A percentile compares a stretch with the other conserved stretches of the same genome.
Conservation (phyloP, 2,797 vertebrate genomes). For the Poeciliopsis gracilis region DNA sequence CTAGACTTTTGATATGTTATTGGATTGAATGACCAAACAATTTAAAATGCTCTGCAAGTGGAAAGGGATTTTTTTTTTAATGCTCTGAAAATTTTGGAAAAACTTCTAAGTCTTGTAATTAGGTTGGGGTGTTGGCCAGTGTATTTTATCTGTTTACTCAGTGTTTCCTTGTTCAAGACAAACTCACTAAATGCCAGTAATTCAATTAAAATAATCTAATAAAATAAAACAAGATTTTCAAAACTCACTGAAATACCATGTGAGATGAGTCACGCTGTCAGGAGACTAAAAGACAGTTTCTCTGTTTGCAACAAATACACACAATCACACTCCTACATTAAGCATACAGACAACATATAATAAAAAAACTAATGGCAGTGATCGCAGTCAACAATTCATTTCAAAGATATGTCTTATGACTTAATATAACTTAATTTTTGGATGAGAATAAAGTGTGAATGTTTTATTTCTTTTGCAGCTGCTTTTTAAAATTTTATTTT, state of each 20-base stretch:
- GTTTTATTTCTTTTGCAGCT: slow-evolving; percentile 2
- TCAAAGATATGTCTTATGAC: slow-evolving; percentile 1
- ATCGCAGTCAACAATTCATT: slow-evolving; percentile 24
- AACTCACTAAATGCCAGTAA: slow-evolving; percentile 51
- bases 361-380: slow-evolving; percentile 11
- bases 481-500: neutral
- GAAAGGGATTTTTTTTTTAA: neutral
- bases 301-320: slow-evolving; percentile 20
- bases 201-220: slow-evolving; percentile 65
- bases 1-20: neutral
- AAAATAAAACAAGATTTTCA: slow-evolving; percentile 61
- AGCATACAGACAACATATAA: neutral
- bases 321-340: slow-evolving; percentile 5
- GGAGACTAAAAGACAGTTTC: slow-evolving; percentile 33
- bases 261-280: slow-evolving; percentile 54
- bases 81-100: neutral
- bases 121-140: slow-evolving; percentile 1
- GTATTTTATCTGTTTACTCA: slow-evolving; percentile 29
- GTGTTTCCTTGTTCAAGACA: slow-evolving; percentile 36
- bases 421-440: neutral
- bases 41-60: neutral
- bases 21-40: neutral
- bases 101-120: neutral
- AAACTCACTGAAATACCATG: slow-evolving; percentile 71
- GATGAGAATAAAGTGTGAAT: neutral